Evolutionary conservation across 2,797 vertebrate genomes (phyloP).

Genomic region (Botia almorhae): DNA sequence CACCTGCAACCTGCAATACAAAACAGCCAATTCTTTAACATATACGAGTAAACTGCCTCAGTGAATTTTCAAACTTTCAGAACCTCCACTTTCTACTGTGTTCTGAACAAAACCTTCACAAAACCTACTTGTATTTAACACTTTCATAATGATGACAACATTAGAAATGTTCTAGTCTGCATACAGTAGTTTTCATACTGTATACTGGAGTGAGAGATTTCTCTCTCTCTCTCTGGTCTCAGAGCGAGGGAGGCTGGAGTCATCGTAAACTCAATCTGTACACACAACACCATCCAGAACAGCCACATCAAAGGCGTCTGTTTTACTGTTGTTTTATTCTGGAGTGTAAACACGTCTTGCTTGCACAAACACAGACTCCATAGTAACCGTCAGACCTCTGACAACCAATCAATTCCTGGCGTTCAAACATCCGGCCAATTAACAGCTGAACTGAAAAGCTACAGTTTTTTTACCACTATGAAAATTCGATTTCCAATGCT

Average conservation of each 20-base stretch:
- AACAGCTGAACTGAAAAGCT: constrained; percentile 33
- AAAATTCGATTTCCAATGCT: not conserved
- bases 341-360: constrained; percentile 62
- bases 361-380: constrained; percentile 61
- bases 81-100: too few species aligned
- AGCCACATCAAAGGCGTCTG: constrained; percentile 62
- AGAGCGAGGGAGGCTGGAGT: constrained; percentile 42
- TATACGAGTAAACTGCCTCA: too few species aligned
- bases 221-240: not conserved
- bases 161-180: too few species aligned
- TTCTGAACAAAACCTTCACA: too few species aligned
- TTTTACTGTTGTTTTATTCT: constrained; percentile 69
- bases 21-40: too few species aligned
- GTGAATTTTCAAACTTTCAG: too few species aligned
- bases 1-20: too few species aligned
- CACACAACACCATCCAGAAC: constrained; percentile 57
- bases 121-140: not conserved
- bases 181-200: too few species aligned
- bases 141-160: not conserved
- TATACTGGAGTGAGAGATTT: constrained; percentile 4
- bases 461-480: not conserved
- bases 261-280: constrained; percentile 40
- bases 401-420: constrained; percentile 40
- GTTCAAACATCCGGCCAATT: constrained; percentile 49
- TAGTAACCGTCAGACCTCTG: constrained; percentile 63